Evolutionary conservation across 2,888 invertebrate species (phyloP).

Genomic region (Harpagoxenus sublaevis): DNA sequence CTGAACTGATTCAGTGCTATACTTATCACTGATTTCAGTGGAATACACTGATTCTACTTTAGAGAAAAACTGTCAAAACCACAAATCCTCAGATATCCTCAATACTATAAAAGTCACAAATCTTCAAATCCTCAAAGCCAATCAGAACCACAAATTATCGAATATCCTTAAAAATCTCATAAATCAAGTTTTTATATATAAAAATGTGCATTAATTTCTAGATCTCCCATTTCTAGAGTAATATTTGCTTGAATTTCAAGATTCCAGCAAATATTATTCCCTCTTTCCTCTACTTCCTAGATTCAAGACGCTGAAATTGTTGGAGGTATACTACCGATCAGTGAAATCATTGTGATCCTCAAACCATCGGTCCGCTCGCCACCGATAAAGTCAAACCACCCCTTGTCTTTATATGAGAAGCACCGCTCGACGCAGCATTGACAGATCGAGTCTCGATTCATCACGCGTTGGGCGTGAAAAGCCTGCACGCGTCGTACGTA

Average conservation of each 20-base stretch:
- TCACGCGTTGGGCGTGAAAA: conserved; percentile 29
- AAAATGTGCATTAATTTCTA: background rate
- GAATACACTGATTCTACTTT: no score
- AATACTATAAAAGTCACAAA: background rate
- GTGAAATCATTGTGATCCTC: background rate
- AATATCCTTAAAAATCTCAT: background rate
- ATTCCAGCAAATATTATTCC: background rate
- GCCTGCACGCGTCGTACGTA: conserved; percentile 13
- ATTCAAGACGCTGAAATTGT: background rate
- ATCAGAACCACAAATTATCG: background rate
- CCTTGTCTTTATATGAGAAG: background rate
- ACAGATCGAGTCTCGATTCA: conserved; percentile 3
- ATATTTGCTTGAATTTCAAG: background rate
- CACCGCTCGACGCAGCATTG: conserved; percentile 20
- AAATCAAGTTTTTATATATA: background rate
- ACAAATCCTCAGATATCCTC: background rate
- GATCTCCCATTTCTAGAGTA: background rate
- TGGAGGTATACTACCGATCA: conserved; percentile 6
- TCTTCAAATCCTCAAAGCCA: background rate
- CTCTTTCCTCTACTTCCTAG: background rate
- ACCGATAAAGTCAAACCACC: background rate
- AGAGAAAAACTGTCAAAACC: background rate
- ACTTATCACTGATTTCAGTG: no score
- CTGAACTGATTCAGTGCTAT: no score
- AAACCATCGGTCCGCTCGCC: background rate